phyloP scores from a whole-genome alignment of 2,113 vertebrate genomes.

The Semicossyphus pulcher region DNA sequence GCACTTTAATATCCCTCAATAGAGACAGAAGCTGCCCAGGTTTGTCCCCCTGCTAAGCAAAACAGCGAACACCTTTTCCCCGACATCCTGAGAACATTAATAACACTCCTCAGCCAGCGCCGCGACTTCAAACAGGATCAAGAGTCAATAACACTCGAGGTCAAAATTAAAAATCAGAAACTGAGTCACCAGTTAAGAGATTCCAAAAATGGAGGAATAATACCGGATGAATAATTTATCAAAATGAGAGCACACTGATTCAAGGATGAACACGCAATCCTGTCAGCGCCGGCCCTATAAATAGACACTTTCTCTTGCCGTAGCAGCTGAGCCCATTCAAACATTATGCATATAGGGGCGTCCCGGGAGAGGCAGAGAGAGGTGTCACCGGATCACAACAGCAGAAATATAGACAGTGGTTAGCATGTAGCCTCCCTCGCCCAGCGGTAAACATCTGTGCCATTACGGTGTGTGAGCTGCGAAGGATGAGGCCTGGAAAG shows the following conservation, averaged over 20 bases:
- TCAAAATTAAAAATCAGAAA: constrained; percentile 61
- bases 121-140: constrained; percentile 49
- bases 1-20: constrained; percentile 53
- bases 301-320: constrained; percentile 35
- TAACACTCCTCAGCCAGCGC: constrained; percentile 24
- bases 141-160: constrained; percentile 60
- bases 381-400: constrained; percentile 61
- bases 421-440: constrained; percentile 50
- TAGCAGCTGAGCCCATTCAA: constrained; percentile 62
- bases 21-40: constrained; percentile 38
- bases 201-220: constrained; percentile 22
- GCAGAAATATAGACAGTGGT: constrained; percentile 54
- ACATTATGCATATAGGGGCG: constrained; percentile 31
- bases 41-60: constrained; percentile 42
- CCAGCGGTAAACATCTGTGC: constrained; percentile 78
- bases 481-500: constrained; percentile 73
- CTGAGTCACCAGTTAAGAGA: constrained; percentile 43
- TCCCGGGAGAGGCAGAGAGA: constrained; percentile 32
- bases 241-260: constrained; percentile 51
- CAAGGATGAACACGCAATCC: constrained; percentile 49
- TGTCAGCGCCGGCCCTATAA: constrained; percentile 39
- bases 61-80: constrained; percentile 31
- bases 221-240: constrained; percentile 63
- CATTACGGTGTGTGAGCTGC: constrained; percentile 68
- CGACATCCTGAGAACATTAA: constrained; percentile 53